Conservation (phyloP, 2,888 invertebrate genomes). For the Plebejus melissa region DNA sequence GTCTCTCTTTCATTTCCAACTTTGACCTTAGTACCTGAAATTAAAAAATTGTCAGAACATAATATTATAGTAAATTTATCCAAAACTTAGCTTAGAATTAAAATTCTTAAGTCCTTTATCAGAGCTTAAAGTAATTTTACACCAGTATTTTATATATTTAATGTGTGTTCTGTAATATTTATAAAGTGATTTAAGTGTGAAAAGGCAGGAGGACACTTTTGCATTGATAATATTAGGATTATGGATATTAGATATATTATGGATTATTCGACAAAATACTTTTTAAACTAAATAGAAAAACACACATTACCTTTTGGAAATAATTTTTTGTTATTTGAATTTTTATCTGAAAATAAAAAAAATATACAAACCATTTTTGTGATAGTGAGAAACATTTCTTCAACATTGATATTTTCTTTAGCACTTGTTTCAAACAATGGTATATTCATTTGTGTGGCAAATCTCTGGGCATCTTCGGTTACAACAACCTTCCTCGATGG, state of each 20-base stretch:
- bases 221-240: too few relatives aligned
- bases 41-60: not conserved
- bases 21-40: conserved; percentile 92
- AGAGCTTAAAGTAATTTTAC: too few relatives aligned
- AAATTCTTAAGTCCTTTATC: too few relatives aligned
- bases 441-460: conserved; percentile 98
- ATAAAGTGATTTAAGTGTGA: too few relatives aligned
- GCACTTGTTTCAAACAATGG: conserved; percentile 99
- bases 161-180: too few relatives aligned
- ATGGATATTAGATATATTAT: too few relatives aligned
- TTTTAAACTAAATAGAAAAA: too few relatives aligned
- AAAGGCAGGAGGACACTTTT: too few relatives aligned
- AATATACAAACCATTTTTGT: conserved; percentile 77
- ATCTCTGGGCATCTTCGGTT: conserved; percentile 97
- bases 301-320: too few relatives aligned
- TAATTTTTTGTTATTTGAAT: too few relatives aligned
- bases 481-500: conserved; percentile 97
- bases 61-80: not conserved
- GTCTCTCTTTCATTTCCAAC: conserved; percentile 87
- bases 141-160: too few relatives aligned
- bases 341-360: not conserved
- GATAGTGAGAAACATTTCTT: conserved; percentile 93
- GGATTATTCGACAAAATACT: too few relatives aligned
- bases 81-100: not conserved
- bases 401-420: conserved; percentile 99